Conservation (phyloP, 35 echinoderm and acorn worm species). For the Ophioderma brevispina region DNA sequence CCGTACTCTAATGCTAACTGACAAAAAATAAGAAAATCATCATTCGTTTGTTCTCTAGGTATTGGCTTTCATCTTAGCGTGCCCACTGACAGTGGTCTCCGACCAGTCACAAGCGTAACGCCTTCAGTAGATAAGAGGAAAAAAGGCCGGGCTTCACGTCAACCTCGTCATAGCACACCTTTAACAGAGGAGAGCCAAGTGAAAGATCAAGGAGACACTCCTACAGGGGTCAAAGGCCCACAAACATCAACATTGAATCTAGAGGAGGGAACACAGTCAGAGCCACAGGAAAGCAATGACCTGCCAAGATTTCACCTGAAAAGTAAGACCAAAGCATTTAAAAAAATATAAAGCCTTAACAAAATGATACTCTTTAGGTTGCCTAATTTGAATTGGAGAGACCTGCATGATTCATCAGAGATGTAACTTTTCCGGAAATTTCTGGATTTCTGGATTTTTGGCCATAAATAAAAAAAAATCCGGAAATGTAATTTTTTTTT, state of each 20-base stretch:
- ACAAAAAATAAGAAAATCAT: too few species aligned
- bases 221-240: background rate
- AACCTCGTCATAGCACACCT: slow-evolving; percentile 59
- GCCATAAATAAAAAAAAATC: too few species aligned
- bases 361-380: background rate
- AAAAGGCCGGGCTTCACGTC: background rate
- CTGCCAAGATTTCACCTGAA: slow-evolving; percentile 43
- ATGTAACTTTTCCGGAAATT: too few species aligned
- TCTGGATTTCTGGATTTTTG: too few species aligned
- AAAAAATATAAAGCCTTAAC: too few species aligned
- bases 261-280: background rate
- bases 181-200: slow-evolving; percentile 23
- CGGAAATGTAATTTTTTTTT: too few species aligned
- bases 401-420: too few species aligned
- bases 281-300: slow-evolving; percentile 27
- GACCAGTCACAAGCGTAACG: slow-evolving; percentile 23
- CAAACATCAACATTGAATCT: slow-evolving; percentile 26
- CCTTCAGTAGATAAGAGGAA: slow-evolving; percentile 1
- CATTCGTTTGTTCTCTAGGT: slow-evolving; percentile 2
- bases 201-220: background rate
- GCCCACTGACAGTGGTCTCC: slow-evolving; percentile 36
- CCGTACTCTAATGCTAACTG: too few species aligned
- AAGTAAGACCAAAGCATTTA: slow-evolving; percentile 40
- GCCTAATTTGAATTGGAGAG: background rate
- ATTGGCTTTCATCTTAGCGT: slow-evolving; percentile 55